Evolutionary conservation across 2,113 vertebrate species (phyloP), one percentile per base, ranked within the genome.

Genomic region (Cryptoleucopteryx plumbea): DNA sequence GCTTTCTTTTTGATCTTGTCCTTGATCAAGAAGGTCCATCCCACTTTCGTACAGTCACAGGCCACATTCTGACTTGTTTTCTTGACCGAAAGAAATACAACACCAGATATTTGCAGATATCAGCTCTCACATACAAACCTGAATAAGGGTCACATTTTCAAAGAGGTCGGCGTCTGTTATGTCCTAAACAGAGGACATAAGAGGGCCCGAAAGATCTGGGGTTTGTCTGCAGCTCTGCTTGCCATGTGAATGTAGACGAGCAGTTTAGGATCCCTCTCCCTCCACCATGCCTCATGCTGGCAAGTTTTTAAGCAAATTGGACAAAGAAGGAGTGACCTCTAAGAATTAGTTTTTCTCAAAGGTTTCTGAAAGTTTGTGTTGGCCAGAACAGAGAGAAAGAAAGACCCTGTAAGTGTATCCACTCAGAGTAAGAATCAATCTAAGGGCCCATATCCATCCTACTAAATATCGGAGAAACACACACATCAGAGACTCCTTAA

Each of bases 1-100:
- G 22, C 55, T 77, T 88, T 45, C 77, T 71, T 90, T 96, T 96
- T 97, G 93, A 97, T 95, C 88, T 89, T 88, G 43, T 53, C 56
- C 95, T 96, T 93, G 89, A 84, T 93, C 83, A 16, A 61, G 53
- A 85, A 89, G 84, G 38, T 88, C 89, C 58, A 50, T 36, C 70
- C 86, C 77, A 42, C 86, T 84, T 93, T 13, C 61, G 40, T 82
- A 38, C 29, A 86, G 65, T 48, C 65, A 52, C 40, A 79, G 68
- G 68, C 34, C 47, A 3, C 22, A 11, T 52, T 31, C 45, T 17
- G 82, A 19, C 65, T 72, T 45, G 20, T 65, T 82, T 82, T 59
- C 58, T 36, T 59, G 62, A 55, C 42, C 2, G 1, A 66, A 86
- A 78, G 80, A 90, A 94, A 84, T 6, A 43, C 23, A 78, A 0